A percentile compares a stretch with the other conserved stretches of the same genome.
phyloP scores from a whole-genome alignment of 2,113 vertebrate genomes.

The Megalops atlanticus region DNA sequence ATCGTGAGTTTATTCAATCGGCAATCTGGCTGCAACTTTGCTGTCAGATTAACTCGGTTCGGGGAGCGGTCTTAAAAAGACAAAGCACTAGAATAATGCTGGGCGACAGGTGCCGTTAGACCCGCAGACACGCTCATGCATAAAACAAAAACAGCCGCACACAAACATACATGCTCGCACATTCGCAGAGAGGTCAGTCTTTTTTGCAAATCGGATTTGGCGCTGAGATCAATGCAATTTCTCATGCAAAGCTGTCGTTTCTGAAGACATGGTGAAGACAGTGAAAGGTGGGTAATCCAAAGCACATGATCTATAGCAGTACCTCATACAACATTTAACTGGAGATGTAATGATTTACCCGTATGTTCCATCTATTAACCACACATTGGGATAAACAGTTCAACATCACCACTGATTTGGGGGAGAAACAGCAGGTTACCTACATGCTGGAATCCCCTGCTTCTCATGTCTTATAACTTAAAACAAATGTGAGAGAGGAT shows the following conservation, averaged over 20 bases:
- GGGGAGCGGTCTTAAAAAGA: background rate
- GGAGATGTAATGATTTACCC: background rate
- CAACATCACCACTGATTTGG: too few relatives aligned
- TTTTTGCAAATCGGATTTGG: too few relatives aligned
- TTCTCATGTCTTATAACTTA: background rate
- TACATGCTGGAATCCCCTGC: background rate
- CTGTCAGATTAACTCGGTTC: background rate
- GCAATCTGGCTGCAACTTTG: background rate
- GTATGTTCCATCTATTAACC: background rate
- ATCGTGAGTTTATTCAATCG: background rate
- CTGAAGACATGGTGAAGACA: too few relatives aligned
- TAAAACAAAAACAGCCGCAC: too few relatives aligned
- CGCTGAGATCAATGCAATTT: too few relatives aligned
- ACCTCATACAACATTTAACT: background rate
- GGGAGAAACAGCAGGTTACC: too few relatives aligned
- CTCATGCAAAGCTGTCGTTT: too few relatives aligned
- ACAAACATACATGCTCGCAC: too few relatives aligned
- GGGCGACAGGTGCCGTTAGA: background rate
- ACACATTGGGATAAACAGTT: too few relatives aligned
- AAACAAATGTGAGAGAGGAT: background rate
- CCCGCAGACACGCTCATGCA: background rate
- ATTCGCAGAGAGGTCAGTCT: background rate
- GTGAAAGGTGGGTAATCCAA: too few relatives aligned
- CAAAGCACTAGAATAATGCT: background rate
- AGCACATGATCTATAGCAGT: background rate